Base-by-base conservation (phyloP, 2,113 vertebrate species). In the Oxyura jamaicensis region DNA sequence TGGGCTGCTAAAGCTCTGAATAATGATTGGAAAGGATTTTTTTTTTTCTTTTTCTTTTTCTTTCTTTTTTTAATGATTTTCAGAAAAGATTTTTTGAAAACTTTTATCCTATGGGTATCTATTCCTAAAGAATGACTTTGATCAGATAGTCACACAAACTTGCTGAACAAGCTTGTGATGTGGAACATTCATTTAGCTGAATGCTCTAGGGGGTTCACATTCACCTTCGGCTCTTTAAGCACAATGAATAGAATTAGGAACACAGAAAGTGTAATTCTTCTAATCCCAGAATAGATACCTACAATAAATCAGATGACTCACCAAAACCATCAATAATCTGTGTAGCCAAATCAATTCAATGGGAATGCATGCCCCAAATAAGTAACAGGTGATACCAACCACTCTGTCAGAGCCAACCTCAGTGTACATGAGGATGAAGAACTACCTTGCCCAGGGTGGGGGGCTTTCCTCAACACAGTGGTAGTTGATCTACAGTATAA, bases 361-460 rank as follows among this genome's bases (percentile, higher is more conserved):
- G 5, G 25, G 14, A 23, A 42, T 44, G 31, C 19, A 44, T 55
- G 36, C 6, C n/a, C 42, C 21, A 41, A 23, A 68, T 23, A 9
- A 86, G 18, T n/a, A 74, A 29, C 4, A 59, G 6, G 23, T 22
- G 29, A 85, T 42, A 58, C 5, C 11, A 31, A 13, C 7, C 56
- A 46, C 39, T 62, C 28, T 44, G 29, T 6, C 1, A 1, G 23
- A 78, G 8, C 28, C 3, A 2, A 59, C 28, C 6, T 74, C 63
- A 29, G 19, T 65, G 13, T 26, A 8, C 6, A 8, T 0, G 1
- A 22, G 6, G 8, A 22, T 31, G 46, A 10, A 83, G 56, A 93
- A 8, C 14, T 26, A 3, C 35, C 25, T 22, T 56, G 29, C 6
- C 29, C 18, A 8, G 7, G 8, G 8, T 1, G 2, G 1, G 8